A percentile compares a stretch with the other conserved stretches of the same genome.
phyloP scores from a whole-genome alignment of 2,888 invertebrate genomes.

The Drosophila colorata region DNA sequence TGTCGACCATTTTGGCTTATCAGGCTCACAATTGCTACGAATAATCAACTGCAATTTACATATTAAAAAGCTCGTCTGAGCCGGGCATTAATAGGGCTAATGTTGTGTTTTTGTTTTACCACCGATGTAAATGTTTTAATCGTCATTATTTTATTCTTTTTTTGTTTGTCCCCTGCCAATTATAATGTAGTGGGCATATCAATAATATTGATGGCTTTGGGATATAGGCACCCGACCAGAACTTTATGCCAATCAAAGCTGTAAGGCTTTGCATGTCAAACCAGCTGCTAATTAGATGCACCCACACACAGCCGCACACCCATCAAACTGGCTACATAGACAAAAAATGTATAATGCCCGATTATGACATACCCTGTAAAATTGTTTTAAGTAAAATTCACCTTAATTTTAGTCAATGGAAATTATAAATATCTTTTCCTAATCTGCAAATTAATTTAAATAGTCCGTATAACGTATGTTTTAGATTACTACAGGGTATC shows the following conservation, averaged over 20 bases:
- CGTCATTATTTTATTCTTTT: background rate
- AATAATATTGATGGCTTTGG: constrained; percentile 20
- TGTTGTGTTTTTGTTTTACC: constrained; percentile 27
- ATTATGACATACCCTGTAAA: constrained; percentile 14
- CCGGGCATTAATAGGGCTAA: constrained; percentile 35
- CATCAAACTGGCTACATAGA: background rate
- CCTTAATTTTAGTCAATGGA: background rate
- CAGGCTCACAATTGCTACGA: background rate
- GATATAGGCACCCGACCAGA: constrained; percentile 2
- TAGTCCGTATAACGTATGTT: background rate
- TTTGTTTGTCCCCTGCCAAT: constrained; percentile 1
- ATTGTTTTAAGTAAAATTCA: background rate
- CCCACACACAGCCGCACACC: background rate
- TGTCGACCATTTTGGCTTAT: background rate
- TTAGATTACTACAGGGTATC: background rate
- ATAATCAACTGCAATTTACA: constrained; percentile 1
- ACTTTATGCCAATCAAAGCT: constrained; percentile 20
- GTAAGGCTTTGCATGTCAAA: constrained; percentile 28
- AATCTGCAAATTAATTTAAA: too few relatives aligned
- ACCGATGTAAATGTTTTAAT: background rate
- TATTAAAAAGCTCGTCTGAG: constrained; percentile 28
- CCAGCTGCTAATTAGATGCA: constrained; percentile 57
- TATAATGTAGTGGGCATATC: constrained; percentile 18
- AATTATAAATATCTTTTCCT: too few relatives aligned
- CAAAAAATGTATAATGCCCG: background rate